Base-by-base conservation (phyloP, 1,140 invertebrate genomes). In the Anoplolepis gracilipes region DNA sequence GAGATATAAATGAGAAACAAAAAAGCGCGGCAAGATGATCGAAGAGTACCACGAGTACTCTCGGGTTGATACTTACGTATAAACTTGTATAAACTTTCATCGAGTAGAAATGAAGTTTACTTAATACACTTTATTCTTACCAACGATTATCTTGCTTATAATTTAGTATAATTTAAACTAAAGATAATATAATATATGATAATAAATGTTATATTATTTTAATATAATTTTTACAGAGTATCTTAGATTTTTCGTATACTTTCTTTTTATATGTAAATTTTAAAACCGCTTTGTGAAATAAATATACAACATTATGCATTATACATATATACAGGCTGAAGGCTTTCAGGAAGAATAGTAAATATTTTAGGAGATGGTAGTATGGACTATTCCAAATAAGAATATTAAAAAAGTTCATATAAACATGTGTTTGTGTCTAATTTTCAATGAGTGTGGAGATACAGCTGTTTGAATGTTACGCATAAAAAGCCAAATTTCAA, bases 1-100 rank as follows among this genome's bases (percentile, higher is more conserved):
- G 46, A 62, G 59, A 19, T 30, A 77, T 28, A 49, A 77, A 64
- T 16, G 19, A 77, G n/a, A 64, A 77, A 42, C n/a, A 1, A 62
- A 62, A 13, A 22, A 30, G 25, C 36, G 22, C 36, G 22, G 73
- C 28, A 28, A 77, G 19, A n/a, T 77, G 57, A 77, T 64, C 39
- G 57, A n/a, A n/a, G n/a, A n/a, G 19, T 42, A n/a, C n/a, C 36
- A 7, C 2, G 59, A 62, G 25, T 62, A 61, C 22, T 61, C 22
- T 22, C 36, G 22, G 22, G 10, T 64, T 64, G 39, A 77, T 42
- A 79, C 36, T 79, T 69, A 79, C 55, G 49, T 30, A n/a, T n/a
- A n/a, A n/a, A n/a, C n/a, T n/a, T 69, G 46, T 33, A 42, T 36
- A 53, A 67, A 39, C 64, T 55, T 79, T 79, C 49, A 33, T 57